A percentile compares a stretch with the other conserved stretches of the same genome.
Conservation (phyloP, 2,113 vertebrate species). For the Passer domesticus region DNA sequence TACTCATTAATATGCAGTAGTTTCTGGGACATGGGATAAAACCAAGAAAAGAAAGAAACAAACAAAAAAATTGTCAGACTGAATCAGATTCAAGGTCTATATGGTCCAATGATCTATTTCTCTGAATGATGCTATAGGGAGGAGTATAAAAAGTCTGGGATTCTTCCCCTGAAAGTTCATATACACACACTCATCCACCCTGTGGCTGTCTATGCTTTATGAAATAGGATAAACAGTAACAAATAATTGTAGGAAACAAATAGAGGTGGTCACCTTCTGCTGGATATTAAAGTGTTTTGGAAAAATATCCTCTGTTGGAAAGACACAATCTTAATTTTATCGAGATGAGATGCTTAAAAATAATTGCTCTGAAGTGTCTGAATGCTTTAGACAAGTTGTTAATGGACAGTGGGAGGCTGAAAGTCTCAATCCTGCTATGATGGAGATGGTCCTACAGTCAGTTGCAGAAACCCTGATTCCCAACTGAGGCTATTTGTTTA, state of each 20-base stretch:
- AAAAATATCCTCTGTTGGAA: background rate
- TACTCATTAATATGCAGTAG: background rate
- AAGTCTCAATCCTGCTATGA: background rate
- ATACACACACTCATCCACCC: background rate
- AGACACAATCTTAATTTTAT: background rate
- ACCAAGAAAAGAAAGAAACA: background rate
- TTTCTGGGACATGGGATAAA: background rate
- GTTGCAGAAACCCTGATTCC: background rate
- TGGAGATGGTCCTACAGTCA: background rate
- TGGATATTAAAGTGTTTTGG: background rate
- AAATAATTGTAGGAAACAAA: background rate
- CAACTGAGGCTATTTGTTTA: background rate
- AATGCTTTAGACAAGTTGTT: background rate
- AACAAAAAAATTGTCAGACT: background rate
- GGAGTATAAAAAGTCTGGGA: background rate
- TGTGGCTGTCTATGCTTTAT: background rate
- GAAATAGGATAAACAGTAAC: background rate
- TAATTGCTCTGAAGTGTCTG: background rate
- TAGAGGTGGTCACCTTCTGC: background rate
- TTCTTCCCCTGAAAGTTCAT: background rate
- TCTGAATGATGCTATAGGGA: background rate
- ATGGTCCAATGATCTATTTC: background rate
- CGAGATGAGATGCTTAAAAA: background rate
- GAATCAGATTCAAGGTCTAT: background rate
- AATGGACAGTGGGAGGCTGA: background rate